Evolutionary conservation across 2,888 invertebrate genomes (phyloP), one percentile per base, ranked within the genome.

Genomic region (Boloria euphrosyne): DNA sequence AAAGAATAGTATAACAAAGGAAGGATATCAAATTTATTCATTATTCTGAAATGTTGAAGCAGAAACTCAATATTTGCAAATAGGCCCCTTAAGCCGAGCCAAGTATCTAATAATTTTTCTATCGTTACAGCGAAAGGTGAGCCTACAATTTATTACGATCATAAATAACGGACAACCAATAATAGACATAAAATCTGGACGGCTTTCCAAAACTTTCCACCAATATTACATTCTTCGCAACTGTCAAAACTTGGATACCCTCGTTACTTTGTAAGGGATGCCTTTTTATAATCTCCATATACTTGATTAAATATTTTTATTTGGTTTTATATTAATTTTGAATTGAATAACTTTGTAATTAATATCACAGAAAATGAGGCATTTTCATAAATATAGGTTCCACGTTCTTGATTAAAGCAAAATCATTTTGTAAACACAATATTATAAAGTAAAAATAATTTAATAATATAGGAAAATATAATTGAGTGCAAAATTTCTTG

Each of bases 101-200:
- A 62, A 68, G 68, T 55, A 55, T 66, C 54, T 63, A 66, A 63
- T 63, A 66, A 57, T 58, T 68, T 66, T 66, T 71, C 69, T 67
- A 68, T 65, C 65, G 65, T 71, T 70, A 68, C 64, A 65, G 62
- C 38, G 18, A 58, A 71, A 74, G 74, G 74, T 76, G 73, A 74
- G 69, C 63, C 57, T 61, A 70, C 73, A 74, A 76, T 75, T 76
- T 76, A 77, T 75, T 68, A 68, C 72, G 60, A 66, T 69, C 73
- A 67, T 77, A 75, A 76, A 77, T 77, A 76, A 76, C 72, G 66
- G 66, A 71, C 69, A 74, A 73, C 76, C 74, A 75, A 76, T 78
- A 78, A 77, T 76, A 72, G 71, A 71, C 73, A 71, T 71, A 69
- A 73, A 74, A 73, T 73, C 73, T 70, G 60, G 66, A 61, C 64